Conservation (phyloP, 2,113 vertebrate species). For the Lamprotornis superbus region DNA sequence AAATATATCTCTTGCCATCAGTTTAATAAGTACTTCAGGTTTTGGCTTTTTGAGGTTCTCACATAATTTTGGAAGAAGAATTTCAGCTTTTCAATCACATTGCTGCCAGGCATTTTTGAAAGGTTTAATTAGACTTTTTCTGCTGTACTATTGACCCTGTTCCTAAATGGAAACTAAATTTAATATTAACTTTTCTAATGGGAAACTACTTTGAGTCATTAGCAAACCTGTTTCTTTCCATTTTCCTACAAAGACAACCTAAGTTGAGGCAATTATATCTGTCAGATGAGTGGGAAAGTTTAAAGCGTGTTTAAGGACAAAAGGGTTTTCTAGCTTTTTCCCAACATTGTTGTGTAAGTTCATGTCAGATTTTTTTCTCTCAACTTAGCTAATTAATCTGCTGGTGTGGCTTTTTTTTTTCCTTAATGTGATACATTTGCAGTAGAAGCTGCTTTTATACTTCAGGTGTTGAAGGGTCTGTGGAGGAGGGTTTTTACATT, state of each 20-base stretch:
- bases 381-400: neutral
- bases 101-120: neutral
- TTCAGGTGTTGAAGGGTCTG: neutral
- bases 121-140: neutral
- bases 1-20: neutral
- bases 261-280: neutral
- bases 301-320: neutral
- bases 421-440: neutral
- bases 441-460: neutral
- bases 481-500: neutral
- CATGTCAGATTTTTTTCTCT: neutral
- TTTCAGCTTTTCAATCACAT: neutral
- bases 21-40: neutral
- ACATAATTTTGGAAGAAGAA: neutral
- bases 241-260: neutral
- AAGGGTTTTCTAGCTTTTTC: neutral
- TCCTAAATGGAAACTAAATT: neutral
- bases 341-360: neutral
- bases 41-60: neutral
- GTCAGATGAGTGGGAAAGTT: neutral
- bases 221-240: neutral
- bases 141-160: neutral
- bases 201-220: neutral
- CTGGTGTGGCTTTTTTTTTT: neutral
- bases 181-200: constrained; percentile 7